Evolutionary conservation across 2,888 invertebrate genomes (phyloP).

Genomic region (Andrena praecox): DNA sequence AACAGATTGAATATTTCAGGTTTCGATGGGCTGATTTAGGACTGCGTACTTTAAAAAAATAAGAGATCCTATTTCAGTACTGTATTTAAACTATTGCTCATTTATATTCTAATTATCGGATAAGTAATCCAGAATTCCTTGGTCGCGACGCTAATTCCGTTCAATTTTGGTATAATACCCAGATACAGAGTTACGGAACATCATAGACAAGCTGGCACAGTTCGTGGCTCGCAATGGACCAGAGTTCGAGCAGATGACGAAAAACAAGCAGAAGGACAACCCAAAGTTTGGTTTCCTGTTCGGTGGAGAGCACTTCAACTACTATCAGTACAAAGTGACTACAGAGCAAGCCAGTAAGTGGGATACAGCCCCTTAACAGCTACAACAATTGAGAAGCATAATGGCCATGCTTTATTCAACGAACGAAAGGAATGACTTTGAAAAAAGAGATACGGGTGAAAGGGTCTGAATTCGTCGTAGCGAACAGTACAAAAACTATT

Average conservation of each 20-base stretch:
- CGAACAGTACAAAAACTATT: conserved; percentile 70
- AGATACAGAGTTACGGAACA: conserved; percentile 98
- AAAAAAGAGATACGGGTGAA: conserved; percentile 72
- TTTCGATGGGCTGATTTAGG: conserved; percentile 59
- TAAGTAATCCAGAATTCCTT: conserved; percentile 21
- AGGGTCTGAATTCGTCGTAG: conserved; percentile 72
- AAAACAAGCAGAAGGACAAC: conserved; percentile 99
- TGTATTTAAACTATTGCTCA: conserved; percentile 51
- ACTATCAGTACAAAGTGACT: conserved; percentile 98
- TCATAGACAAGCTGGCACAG: conserved; percentile 99
- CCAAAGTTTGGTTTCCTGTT: conserved; percentile 98
- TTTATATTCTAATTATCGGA: conserved; percentile 40
- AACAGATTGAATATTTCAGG: conserved; percentile 62
- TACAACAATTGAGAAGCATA: conserved; percentile 76
- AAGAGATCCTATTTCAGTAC: conserved; percentile 49
- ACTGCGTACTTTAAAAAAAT: conserved; percentile 54
- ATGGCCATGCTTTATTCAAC: conserved; percentile 73
- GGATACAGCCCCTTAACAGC: conserved; percentile 80
- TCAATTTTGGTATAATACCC: conserved; percentile 60
- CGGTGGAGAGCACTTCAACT: conserved; percentile 97
- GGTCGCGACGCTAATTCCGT: conserved; percentile 45
- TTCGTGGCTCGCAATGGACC: conserved; percentile 99
- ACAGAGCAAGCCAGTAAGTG: conserved; percentile 97
- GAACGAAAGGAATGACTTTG: conserved; percentile 72
- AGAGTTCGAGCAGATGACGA: conserved; percentile 99